These are phyloP conservation scores for Halocynthia roretzi DNA, from an alignment of 23 tunicate genomes.

Conservation along the genomic window DNA sequence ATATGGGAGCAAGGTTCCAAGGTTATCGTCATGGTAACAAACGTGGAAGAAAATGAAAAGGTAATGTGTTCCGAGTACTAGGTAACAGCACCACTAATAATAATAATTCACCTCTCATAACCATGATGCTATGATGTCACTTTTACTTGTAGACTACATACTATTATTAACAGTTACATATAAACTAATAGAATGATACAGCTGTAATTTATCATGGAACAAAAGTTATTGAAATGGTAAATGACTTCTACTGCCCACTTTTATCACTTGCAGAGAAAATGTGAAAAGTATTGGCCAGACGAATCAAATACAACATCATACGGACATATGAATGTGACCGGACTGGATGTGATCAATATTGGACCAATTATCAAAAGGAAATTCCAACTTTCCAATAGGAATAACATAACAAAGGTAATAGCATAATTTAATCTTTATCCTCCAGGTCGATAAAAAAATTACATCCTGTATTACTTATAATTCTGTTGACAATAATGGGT, in stretches of 20 bases:
- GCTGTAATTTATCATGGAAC: too few relatives aligned
- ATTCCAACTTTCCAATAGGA: background rate
- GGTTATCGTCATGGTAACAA: slow-evolving; percentile 40
- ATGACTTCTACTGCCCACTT: too few relatives aligned
- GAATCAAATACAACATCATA: background rate
- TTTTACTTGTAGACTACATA: too few relatives aligned
- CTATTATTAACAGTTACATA: too few relatives aligned
- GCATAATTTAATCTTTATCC: background rate
- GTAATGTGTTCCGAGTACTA: background rate
- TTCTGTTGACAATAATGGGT: too few relatives aligned
- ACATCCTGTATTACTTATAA: too few relatives aligned
- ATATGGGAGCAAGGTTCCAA: slow-evolving; percentile 31
- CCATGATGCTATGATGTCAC: too few relatives aligned
- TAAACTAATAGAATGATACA: too few relatives aligned
- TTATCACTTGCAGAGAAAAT: slow-evolving; percentile 23
- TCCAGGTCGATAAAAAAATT: too few relatives aligned
- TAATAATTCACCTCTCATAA: too few relatives aligned
- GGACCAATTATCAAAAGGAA: slow-evolving; percentile 32
- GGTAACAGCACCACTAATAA: background rate
- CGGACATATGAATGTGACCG: slow-evolving; percentile 23
- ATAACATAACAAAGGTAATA: background rate
- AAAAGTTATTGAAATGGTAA: too few relatives aligned
- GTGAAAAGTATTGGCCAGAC: slow-evolving; percentile 53
- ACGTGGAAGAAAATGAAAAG: slow-evolving; percentile 36
- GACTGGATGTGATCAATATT: background rate